Percentiles rank a stretch among this genome's conserved stretches.
phyloP scores from a whole-genome alignment of 1,140 invertebrate species.

The Aleiodes sp. region DNA sequence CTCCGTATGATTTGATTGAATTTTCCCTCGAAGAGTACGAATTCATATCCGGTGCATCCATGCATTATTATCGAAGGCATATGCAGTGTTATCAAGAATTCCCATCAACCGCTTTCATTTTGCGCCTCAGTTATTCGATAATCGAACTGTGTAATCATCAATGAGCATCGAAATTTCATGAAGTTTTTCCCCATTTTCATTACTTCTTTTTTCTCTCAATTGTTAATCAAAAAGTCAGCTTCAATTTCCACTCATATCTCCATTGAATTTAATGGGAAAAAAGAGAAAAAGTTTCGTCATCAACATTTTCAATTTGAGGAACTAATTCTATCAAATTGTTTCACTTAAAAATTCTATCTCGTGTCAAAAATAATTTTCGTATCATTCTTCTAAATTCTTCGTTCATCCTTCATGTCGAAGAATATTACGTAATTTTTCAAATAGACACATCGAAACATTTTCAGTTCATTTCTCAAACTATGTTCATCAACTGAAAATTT shows the following conservation, averaged over 20 bases:
- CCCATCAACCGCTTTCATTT: background rate
- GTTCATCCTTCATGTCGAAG: background rate
- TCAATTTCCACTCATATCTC: background rate
- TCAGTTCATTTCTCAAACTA: background rate
- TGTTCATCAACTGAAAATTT: no score
- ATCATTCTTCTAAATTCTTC: background rate
- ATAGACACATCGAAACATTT: background rate
- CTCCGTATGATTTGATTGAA: background rate
- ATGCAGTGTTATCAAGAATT: background rate
- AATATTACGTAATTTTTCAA: background rate
- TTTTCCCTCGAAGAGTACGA: background rate
- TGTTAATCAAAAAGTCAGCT: background rate
- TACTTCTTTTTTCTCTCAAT: no score
- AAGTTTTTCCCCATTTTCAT: background rate
- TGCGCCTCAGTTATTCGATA: background rate
- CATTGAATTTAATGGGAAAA: background rate
- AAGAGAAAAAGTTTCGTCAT: background rate
- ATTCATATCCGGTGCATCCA: background rate
- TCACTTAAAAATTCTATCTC: background rate
- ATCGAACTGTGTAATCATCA: no score
- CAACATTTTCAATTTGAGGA: background rate
- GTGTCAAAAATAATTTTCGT: slow-evolving; percentile 4
- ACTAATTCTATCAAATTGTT: background rate
- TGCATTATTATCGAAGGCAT: background rate
- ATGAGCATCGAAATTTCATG: no score